phyloP scores from a whole-genome alignment of 2,113 vertebrate genomes.

The Percopsis transmontana region DNA sequence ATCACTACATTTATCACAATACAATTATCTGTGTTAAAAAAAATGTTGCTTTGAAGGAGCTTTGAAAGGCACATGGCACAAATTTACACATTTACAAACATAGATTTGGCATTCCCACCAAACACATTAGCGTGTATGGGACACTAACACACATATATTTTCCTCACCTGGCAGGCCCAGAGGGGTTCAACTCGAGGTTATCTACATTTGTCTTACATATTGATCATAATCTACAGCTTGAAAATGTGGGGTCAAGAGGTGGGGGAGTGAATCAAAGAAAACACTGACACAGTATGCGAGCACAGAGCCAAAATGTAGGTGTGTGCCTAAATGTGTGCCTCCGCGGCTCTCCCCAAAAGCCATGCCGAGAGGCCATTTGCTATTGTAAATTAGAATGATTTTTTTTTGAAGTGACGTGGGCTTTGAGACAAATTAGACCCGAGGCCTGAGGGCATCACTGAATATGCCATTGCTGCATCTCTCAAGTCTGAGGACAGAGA shows the following conservation, averaged over 20 bases:
- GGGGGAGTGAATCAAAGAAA: constrained; percentile 57
- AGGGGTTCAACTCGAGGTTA: constrained; percentile 52
- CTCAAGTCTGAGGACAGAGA: constrained; percentile 22
- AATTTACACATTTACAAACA: not conserved
- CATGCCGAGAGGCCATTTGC: constrained; percentile 27
- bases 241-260: constrained; percentile 61
- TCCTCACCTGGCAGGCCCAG: constrained; percentile 11
- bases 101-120: not conserved
- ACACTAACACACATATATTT: not conserved
- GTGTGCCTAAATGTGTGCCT: not conserved
- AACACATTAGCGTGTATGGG: constrained; percentile 9
- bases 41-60: constrained; percentile 33
- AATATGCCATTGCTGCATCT: constrained; percentile 29
- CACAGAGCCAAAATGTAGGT: not conserved
- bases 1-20: no score
- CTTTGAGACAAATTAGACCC: constrained; percentile 57
- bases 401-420: constrained; percentile 44
- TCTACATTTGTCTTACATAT: constrained; percentile 67
- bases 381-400: constrained; percentile 37
- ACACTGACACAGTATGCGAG: constrained; percentile 42
- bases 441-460: constrained; percentile 35
- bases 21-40: constrained; percentile 22
- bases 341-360: not conserved
- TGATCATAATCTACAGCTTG: constrained; percentile 57
- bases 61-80: not conserved